Base-by-base conservation (phyloP, 2,797 vertebrate species). In the Myotis planiceps region DNA sequence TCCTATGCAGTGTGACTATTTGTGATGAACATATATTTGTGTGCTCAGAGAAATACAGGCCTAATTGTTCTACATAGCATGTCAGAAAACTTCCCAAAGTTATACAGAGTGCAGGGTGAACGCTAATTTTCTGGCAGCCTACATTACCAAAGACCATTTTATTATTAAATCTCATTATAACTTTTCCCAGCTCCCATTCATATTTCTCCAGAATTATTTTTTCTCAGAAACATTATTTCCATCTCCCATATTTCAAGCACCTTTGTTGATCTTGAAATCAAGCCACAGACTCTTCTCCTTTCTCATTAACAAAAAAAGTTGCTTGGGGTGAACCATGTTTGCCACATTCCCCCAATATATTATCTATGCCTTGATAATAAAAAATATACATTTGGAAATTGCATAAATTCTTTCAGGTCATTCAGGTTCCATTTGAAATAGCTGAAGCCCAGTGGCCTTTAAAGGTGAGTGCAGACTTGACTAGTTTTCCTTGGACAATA, bases 1-100 rank as follows among this genome's bases (percentile, higher is more conserved):
- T 86, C 83, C 15, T 13, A 37, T 65, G 58, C 10, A 86, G 37
- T 60, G 6, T 75, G 29, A 71, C 39, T 85, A 25, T 53, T 90
- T 93, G 75, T 60, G 37, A 68, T 78, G 21, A 51, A 87, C 89
- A 92, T 34, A 78, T 72, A 91, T n/a, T 68, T 93, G 34, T 88
- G 42, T 71, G 58, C 49, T 87, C 71, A 93, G 88, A 93, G 74
- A 93, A 96, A 94, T 80, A 95, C 45, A 92, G 69, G 34, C 29
- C 42, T 76, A 83, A 97, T 79, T 83, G 37, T 95, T 92, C 60
- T 23, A 45, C 47, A 69, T 10, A 69, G 32, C 74, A 92, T 13
- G 76, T 32, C 16, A 88, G n/a, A 86, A 95, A 93, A 75, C 32
- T 85, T 74, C 60, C 81, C 88, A 42, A 85, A 89, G 75, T 74